Evolutionary conservation across 2,113 vertebrate genomes (phyloP).

Genomic region (Tetrao urogallus): DNA sequence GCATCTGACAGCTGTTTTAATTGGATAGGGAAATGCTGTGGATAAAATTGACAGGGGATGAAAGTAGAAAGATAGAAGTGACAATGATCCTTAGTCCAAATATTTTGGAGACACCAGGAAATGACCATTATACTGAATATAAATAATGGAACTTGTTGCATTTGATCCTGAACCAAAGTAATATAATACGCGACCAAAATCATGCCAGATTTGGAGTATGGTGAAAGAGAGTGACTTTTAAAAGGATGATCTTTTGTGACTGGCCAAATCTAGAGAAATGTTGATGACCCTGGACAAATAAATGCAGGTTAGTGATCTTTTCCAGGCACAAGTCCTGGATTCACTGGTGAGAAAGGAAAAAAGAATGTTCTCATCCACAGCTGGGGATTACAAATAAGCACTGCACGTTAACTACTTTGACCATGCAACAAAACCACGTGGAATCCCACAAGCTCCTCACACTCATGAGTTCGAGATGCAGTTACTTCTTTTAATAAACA

Average conservation of each 20-base stretch:
- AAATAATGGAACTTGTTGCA: slow-evolving; percentile 18
- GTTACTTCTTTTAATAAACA: not conserved
- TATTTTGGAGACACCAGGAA: not conserved
- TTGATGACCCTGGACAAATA: slow-evolving; percentile 35
- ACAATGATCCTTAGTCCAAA: slow-evolving; percentile 45
- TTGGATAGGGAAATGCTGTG: slow-evolving; percentile 66
- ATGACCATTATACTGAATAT: not conserved
- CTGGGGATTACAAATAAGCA: not conserved
- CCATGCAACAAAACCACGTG: slow-evolving; percentile 39
- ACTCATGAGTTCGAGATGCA: not conserved
- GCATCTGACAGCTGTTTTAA: slow-evolving; percentile 68
- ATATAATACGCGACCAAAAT: not conserved
- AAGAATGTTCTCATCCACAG: not conserved
- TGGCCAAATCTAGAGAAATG: slow-evolving; percentile 43
- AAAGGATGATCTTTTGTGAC: slow-evolving; percentile 34
- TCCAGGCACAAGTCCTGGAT: slow-evolving; percentile 3
- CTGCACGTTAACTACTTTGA: not conserved
- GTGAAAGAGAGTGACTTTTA: slow-evolving; percentile 21
- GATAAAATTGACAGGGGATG: slow-evolving; percentile 60
- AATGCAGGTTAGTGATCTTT: slow-evolving; percentile 30
- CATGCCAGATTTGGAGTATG: slow-evolving; percentile 36
- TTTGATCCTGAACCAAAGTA: slow-evolving; percentile 34
- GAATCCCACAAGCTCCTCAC: not conserved
- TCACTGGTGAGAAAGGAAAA: slow-evolving; percentile 4
- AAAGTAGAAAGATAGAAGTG: slow-evolving; percentile 26